Percentiles rank a stretch among this genome's conserved stretches.
phyloP scores from a whole-genome alignment of 2,888 invertebrate genomes.

The Drosophila koepferae region DNA sequence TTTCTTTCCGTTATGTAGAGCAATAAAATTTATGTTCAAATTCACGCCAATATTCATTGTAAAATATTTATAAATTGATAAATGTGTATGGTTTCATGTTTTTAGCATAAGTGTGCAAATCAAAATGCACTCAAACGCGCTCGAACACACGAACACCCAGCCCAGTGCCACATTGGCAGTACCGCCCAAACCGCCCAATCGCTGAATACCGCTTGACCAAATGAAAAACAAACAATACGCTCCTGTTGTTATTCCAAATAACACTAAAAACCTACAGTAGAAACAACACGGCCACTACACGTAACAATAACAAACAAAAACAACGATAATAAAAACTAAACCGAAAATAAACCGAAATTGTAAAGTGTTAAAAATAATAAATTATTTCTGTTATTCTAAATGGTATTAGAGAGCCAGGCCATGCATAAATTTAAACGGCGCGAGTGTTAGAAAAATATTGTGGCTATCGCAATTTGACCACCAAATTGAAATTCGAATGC shows the following conservation, averaged over 20 bases:
- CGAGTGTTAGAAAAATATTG: slow-evolving; percentile 69
- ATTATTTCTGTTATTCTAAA: slow-evolving; percentile 80
- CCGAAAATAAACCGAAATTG: slow-evolving; percentile 68
- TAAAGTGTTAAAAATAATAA: slow-evolving; percentile 81
- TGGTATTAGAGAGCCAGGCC: slow-evolving; percentile 71
- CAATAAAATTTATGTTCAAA: slow-evolving; percentile 19
- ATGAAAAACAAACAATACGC: slow-evolving; percentile 77
- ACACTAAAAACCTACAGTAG: slow-evolving; percentile 51
- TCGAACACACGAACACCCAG: slow-evolving; percentile 4
- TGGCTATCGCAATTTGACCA: slow-evolving; percentile 17
- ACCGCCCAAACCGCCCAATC: slow-evolving; percentile 3
- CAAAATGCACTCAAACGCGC: slow-evolving; percentile 64
- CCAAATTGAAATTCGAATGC: slow-evolving; percentile 35
- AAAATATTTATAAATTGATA: slow-evolving; percentile 67
- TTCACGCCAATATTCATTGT: slow-evolving; percentile 48
- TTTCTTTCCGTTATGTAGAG: background rate
- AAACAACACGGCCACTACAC: slow-evolving; percentile 32
- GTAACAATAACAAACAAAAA: slow-evolving; percentile 20
- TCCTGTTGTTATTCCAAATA: slow-evolving; percentile 69
- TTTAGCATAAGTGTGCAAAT: slow-evolving; percentile 66
- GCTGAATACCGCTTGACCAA: slow-evolving; percentile 44
- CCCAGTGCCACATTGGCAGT: background rate
- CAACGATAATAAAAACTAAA: slow-evolving; percentile 44
- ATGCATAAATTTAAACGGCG: slow-evolving; percentile 71
- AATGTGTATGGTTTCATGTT: slow-evolving; percentile 60